Conservation (phyloP, 1,140 invertebrate genomes). For the Trichonephila inaurata region DNA sequence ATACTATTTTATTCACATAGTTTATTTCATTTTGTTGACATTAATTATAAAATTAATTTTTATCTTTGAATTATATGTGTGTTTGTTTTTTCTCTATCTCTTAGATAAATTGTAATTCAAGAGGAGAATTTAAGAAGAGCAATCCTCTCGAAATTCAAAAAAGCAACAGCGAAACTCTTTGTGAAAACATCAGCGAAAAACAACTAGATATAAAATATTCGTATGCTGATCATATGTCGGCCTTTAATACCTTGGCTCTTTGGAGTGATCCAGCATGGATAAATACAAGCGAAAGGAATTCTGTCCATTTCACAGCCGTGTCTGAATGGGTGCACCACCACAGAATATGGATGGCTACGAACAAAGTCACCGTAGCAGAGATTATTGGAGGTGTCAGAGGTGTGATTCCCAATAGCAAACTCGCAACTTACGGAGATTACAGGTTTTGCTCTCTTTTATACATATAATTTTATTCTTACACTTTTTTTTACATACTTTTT, state of each 20-base stretch:
- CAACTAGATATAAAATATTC: not conserved
- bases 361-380: constrained; percentile 27
- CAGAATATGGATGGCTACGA: constrained; percentile 18
- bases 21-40: no score
- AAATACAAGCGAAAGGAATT: not conserved
- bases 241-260: not conserved
- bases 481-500: no score
- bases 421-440: constrained; percentile 57
- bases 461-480: not conserved
- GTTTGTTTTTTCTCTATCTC: not conserved
- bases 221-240: not conserved
- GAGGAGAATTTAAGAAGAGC: not conserved
- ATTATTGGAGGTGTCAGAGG: constrained; percentile 44
- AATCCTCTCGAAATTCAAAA: not conserved
- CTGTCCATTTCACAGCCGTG: not conserved
- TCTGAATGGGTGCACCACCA: constrained; percentile 41
- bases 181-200: not conserved
- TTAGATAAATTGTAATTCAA: not conserved
- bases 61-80: no score
- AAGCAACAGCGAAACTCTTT: not conserved
- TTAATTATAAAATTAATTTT: no score
- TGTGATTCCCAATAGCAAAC: constrained; percentile 42
- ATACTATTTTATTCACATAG: no score
- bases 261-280: constrained; percentile 54
- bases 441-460: constrained; percentile 11